These are phyloP conservation scores for Aphelenchoides avenae DNA, from an alignment of 1,140 invertebrate species.

Conservation along the genomic window DNA sequence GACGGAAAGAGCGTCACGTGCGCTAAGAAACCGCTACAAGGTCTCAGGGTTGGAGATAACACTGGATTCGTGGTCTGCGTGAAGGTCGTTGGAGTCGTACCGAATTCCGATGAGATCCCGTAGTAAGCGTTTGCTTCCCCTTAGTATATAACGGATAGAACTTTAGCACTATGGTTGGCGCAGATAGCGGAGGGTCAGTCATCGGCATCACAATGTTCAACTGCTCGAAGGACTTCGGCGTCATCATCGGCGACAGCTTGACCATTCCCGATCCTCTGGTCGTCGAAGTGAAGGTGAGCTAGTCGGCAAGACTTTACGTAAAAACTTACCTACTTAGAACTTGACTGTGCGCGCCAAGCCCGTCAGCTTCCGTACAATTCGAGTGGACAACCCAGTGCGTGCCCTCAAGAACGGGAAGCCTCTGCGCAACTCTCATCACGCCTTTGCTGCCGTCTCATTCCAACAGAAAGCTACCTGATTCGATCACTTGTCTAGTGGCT, in stretches of 20 bases:
- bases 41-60: constrained; percentile 10
- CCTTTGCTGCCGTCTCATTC: no score
- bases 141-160: not conserved
- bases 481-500: no score
- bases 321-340: no score
- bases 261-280: no score
- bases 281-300: no score
- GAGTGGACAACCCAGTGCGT: no score
- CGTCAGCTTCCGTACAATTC: no score
- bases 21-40: constrained; percentile 4
- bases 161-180: constrained; percentile 17
- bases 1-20: not conserved
- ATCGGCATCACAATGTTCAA: constrained; percentile 30
- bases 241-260: constrained; percentile 18
- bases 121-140: constrained; percentile 20
- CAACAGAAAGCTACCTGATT: no score
- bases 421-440: no score
- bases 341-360: no score
- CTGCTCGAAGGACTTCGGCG: constrained; percentile 18
- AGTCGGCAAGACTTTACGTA: no score
- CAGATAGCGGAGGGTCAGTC: constrained; percentile 1
- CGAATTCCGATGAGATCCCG: constrained; percentile 20
- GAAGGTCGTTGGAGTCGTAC: constrained; percentile 16
- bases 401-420: no score
- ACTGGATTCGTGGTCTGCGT: not conserved